A percentile compares a stretch with the other conserved stretches of the same genome.
These are phyloP conservation scores for Canis aureus DNA, from an alignment of 2,113 vertebrate genomes.

Conservation along the genomic window DNA sequence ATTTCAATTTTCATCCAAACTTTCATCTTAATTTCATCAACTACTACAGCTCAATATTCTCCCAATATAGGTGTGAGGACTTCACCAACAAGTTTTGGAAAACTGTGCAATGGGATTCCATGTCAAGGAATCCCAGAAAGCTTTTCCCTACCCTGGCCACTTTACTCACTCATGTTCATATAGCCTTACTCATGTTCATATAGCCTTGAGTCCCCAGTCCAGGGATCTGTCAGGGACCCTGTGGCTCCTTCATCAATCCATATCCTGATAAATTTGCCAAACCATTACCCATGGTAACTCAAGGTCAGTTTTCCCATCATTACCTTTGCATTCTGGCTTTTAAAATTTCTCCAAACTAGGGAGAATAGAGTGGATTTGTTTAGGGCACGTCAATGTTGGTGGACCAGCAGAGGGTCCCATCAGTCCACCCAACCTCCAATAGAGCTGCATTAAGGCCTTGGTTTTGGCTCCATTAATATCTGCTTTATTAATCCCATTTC, in stretches of 20 bases:
- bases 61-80: not conserved
- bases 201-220: not conserved
- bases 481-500: not conserved
- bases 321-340: not conserved
- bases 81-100: not conserved
- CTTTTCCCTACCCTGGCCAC: not conserved
- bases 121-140: not conserved
- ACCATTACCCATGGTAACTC: not conserved
- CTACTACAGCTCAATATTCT: not conserved
- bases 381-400: not conserved
- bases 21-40: not conserved
- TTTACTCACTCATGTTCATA: not conserved
- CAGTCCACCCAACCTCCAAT: not conserved
- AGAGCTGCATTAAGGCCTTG: not conserved
- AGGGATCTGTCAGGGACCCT: not conserved
- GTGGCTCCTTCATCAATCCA: not conserved
- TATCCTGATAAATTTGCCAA: constrained; percentile 10
- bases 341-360: not conserved
- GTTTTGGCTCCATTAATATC: not conserved
- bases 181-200: not conserved
- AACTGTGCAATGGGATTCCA: not conserved
- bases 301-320: not conserved
- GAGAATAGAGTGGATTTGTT: not conserved
- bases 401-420: not conserved
- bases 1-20: not conserved